Evolutionary conservation across 1,140 invertebrate species (phyloP), one percentile per base, ranked within the genome.

Genomic region (Eriosoma lanigerum): DNA sequence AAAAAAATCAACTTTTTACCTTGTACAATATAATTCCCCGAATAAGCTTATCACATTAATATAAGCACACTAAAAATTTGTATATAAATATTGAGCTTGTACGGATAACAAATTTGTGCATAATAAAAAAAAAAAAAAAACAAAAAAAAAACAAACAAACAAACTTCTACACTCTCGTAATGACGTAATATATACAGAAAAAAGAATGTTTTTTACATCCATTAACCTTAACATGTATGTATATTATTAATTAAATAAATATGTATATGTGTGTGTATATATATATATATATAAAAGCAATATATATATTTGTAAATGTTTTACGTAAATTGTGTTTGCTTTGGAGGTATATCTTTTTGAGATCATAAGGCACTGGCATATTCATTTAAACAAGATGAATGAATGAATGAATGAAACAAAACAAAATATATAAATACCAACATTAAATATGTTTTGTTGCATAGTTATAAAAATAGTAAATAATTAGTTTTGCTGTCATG

Each of bases 291-390:
- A 72, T 54, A 2, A 13, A 75, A 58, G n/a, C n/a, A 26, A 26
- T 26, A 3, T 38, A 15, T 10, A 13, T 76, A 38, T 38, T 56
- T 76, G 29, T 21, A 44, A 58, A 19, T 58, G 52, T 38, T 56
- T 78, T 21, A 60, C 12, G 56, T 78, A 29, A 72, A 52, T 72
- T 29, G 46, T 9, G 64, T 76, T 62, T 62, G 56, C 44, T 26
- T 78, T 78, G 24, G 75, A 78, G 75, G 75, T 78, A 78, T 78
- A 78, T 78, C 29, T 76, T 78, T 78, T 60, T 78, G 75, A 78
- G 75, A 78, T 78, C 75, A 78, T 70, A 78, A 78, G 75, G 75
- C 75, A 78, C 75, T 78, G 75, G 75, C 75, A 78, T 78, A 62
- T 60, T 58, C 75, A 78, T 78, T 78, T 46, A 54, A 13, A 56